These are phyloP conservation scores for Ooceraea biroi DNA, from an alignment of 1,140 invertebrate species.

Conservation along the genomic window DNA sequence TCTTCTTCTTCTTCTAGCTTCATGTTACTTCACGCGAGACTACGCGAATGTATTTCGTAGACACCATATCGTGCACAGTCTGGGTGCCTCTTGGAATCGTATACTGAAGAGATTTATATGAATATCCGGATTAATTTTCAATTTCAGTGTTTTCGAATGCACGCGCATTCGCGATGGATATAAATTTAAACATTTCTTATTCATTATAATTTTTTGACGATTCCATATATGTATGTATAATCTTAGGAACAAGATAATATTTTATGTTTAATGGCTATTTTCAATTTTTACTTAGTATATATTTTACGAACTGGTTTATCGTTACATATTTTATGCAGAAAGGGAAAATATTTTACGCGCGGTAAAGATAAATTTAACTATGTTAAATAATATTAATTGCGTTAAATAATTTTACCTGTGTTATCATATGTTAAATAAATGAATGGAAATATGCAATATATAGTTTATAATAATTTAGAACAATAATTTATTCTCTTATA, in stretches of 20 bases:
- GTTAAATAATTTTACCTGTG: constrained; percentile 3
- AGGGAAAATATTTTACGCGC: too few species aligned
- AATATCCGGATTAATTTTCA: constrained; percentile 1
- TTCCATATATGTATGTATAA: background rate
- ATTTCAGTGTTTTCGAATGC: background rate
- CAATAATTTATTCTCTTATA: too few species aligned
- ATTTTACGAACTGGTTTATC: too few species aligned
- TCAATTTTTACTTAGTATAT: too few species aligned
- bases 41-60: constrained; percentile 26
- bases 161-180: background rate
- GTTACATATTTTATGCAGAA: too few species aligned
- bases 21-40: constrained; percentile 33
- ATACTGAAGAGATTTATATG: background rate
- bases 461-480: background rate
- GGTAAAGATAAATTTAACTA: too few species aligned
- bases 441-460: too few species aligned
- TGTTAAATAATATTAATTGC: too few species aligned
- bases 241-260: too few species aligned
- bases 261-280: too few species aligned
- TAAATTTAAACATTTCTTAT: background rate
- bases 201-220: background rate
- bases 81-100: background rate
- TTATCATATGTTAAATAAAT: too few species aligned
- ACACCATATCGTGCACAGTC: background rate
- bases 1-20: constrained; percentile 37